Evolutionary conservation across 1,140 invertebrate genomes (phyloP).

Genomic region (Piezodorus guildinii): DNA sequence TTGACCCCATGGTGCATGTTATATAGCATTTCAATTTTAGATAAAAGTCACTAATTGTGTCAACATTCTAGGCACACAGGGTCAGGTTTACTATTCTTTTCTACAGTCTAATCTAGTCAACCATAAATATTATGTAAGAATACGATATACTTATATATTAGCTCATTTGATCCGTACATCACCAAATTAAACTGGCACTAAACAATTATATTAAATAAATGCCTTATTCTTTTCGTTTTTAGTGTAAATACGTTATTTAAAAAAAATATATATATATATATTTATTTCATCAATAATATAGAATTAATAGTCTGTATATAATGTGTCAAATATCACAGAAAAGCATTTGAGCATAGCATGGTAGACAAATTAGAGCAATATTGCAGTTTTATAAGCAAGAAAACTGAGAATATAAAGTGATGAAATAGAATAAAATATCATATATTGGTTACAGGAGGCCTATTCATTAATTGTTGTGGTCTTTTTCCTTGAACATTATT

Average conservation of each 20-base stretch:
- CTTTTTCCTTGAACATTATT: no score
- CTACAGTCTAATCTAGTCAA: conserved; percentile 4
- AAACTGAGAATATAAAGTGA: no score
- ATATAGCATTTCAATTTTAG: neutral
- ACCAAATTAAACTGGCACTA: conserved; percentile 11
- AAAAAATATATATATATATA: neutral
- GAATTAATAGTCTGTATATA: conserved; percentile 14
- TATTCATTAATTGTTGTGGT: no score
- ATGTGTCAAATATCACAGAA: conserved; percentile 9
- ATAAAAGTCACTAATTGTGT: neutral
- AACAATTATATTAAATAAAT: conserved; percentile 1
- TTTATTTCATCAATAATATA: conserved; percentile 2
- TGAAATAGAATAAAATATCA: no score
- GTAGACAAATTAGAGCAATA: conserved; percentile 20
- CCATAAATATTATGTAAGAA: conserved; percentile 6
- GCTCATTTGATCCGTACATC: conserved; percentile 5
- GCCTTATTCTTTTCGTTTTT: neutral
- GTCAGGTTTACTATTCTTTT: conserved; percentile 1
- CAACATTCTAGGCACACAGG: conserved; percentile 9
- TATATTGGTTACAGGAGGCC: no score
- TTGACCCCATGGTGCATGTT: conserved; percentile 11
- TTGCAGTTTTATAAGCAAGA: no score
- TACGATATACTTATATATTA: conserved; percentile 14
- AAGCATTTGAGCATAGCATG: conserved; percentile 22
- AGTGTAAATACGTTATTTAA: conserved; percentile 12